Conservation (phyloP, 2,888 invertebrate genomes). For the Rutpela maculata region DNA sequence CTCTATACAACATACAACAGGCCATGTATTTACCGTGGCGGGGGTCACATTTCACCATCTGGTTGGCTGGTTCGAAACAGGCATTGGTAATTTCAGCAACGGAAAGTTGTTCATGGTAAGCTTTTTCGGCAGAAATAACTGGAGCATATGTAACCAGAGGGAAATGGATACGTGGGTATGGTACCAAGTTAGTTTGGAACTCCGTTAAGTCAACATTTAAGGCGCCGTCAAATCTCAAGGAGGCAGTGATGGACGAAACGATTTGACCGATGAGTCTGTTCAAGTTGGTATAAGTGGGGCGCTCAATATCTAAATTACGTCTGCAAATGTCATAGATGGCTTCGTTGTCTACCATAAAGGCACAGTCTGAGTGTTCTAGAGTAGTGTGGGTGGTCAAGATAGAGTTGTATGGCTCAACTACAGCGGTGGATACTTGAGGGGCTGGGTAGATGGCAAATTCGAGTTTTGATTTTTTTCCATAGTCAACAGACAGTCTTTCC, state of each 20-base stretch:
- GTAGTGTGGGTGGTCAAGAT: conserved; percentile 98
- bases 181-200: conserved; percentile 96
- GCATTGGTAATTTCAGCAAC: conserved; percentile 96
- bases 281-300: conserved; percentile 97
- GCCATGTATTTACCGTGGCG: conserved; percentile 96
- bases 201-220: conserved; percentile 95
- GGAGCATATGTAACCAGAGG: conserved; percentile 94
- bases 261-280: conserved; percentile 97
- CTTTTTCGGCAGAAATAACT: conserved; percentile 95
- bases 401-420: conserved; percentile 98
- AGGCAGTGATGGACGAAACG: conserved; percentile 94
- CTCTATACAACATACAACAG: conserved; percentile 91
- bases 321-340: conserved; percentile 95
- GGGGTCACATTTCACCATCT: conserved; percentile 96
- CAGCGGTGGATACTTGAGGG: conserved; percentile 91
- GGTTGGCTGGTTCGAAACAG: conserved; percentile 97
- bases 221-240: conserved; percentile 94
- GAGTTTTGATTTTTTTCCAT: conserved; percentile 96
- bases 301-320: conserved; percentile 94
- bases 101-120: conserved; percentile 93
- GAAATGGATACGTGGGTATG: conserved; percentile 97
- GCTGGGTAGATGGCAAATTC: conserved; percentile 98
- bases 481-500: conserved; percentile 97
- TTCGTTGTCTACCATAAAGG: conserved; percentile 96
- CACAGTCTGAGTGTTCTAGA: conserved; percentile 95